phyloP scores from a whole-genome alignment of 2,888 invertebrate genomes.

The Tuberolachnus salignus region DNA sequence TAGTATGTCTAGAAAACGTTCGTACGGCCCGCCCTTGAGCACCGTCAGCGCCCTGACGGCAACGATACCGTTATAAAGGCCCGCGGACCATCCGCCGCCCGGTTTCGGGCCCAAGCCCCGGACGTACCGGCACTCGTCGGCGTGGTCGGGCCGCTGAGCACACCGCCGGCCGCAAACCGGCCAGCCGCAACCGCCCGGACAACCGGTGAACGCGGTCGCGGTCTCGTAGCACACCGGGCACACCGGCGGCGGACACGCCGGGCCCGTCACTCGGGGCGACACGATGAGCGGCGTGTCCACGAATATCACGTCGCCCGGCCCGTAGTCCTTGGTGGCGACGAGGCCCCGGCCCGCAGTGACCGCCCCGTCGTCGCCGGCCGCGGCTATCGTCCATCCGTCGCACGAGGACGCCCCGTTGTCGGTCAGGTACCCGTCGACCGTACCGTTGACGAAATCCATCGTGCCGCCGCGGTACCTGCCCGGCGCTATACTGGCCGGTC shows the following conservation, averaged over 20 bases:
- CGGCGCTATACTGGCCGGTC: no score
- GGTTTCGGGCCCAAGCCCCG: conserved; percentile 59
- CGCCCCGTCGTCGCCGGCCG: conserved; percentile 59
- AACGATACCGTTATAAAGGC: conserved; percentile 27
- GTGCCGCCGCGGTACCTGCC: no score
- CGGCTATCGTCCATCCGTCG: conserved; percentile 14
- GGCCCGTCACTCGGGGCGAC: conserved; percentile 71
- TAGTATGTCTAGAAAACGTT: not conserved
- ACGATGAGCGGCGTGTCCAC: conserved; percentile 73
- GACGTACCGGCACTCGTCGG: conserved; percentile 71
- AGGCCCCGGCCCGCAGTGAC: conserved; percentile 76
- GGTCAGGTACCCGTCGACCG: not conserved
- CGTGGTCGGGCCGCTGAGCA: conserved; percentile 68
- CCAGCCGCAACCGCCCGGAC: conserved; percentile 71
- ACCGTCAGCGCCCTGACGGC: conserved; percentile 4
- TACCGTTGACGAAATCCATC: not conserved
- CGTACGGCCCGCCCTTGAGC: not conserved
- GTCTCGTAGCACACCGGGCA: conserved; percentile 72
- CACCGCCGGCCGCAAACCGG: conserved; percentile 73
- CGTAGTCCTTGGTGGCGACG: conserved; percentile 72
- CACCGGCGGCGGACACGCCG: conserved; percentile 68
- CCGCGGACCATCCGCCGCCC: not conserved
- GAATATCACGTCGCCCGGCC: conserved; percentile 73
- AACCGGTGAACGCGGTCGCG: conserved; percentile 68
- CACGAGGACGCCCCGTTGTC: not conserved